Evolutionary conservation across 2,888 invertebrate genomes (phyloP).

Genomic region (Panorpa germanica): DNA sequence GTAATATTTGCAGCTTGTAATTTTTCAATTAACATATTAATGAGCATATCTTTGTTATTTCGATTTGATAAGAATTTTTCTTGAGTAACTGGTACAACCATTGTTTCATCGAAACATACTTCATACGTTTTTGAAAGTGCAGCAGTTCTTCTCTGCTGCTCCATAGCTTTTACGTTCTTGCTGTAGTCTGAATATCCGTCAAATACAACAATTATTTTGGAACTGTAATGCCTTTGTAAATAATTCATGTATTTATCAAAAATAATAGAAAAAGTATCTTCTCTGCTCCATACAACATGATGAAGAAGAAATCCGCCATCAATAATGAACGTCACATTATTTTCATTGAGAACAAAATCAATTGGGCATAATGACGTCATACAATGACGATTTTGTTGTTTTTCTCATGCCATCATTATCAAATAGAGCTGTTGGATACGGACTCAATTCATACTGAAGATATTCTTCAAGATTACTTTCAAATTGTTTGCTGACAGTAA

Average conservation of each 20-base stretch:
- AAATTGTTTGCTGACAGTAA: constrained; percentile 13
- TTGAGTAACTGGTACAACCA: no score
- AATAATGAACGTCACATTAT: constrained; percentile 11
- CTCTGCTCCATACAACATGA: constrained; percentile 12
- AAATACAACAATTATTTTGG: constrained; percentile 14
- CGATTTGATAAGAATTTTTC: no score
- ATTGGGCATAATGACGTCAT: no score
- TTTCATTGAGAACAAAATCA: constrained; percentile 2
- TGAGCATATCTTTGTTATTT: no score
- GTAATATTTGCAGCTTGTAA: no score
- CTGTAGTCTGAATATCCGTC: no score
- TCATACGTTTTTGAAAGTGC: constrained; percentile 15
- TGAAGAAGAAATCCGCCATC: constrained; percentile 13
- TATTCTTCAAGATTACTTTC: constrained; percentile 10
- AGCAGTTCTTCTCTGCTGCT: constrained; percentile 16
- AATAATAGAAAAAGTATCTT: constrained; percentile 13
- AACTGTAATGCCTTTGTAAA: constrained; percentile 13
- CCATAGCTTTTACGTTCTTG: no score
- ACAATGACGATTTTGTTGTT: constrained; percentile 9
- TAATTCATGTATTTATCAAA: constrained; percentile 15
- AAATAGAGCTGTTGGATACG: constrained; percentile 12
- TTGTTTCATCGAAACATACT: constrained; percentile 16
- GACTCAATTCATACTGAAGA: constrained; percentile 13
- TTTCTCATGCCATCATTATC: constrained; percentile 14
- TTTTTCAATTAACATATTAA: no score